Percentiles rank a stretch among this genome's conserved stretches.
These are phyloP conservation scores for Megaceryle torquata DNA, from an alignment of 2,113 vertebrate species.

Conservation along the genomic window DNA sequence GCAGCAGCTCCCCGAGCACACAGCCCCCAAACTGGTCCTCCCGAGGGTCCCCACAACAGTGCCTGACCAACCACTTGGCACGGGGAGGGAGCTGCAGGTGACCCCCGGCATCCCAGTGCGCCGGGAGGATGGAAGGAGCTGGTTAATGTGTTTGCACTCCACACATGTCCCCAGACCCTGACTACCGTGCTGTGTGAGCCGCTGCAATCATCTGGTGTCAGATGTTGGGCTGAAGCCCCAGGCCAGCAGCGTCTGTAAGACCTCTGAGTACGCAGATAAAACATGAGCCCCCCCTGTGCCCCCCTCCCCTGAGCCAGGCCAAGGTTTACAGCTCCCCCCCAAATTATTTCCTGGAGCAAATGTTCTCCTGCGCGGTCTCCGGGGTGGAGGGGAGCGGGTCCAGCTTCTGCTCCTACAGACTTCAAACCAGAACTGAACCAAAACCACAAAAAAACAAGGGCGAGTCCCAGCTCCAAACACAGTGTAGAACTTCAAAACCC, in stretches of 20 bases:
- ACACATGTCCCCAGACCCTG: not conserved
- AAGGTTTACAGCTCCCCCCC: not conserved
- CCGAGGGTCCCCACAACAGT: not conserved
- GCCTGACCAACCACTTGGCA: rapidly evolving
- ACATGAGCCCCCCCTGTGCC: not conserved
- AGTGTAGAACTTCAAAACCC: not conserved
- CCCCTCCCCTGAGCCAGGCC: rapidly evolving
- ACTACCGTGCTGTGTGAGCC: rapidly evolving
- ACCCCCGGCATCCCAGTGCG: rapidly evolving
- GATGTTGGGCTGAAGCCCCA: rapidly evolving
- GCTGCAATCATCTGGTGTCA: rapidly evolving
- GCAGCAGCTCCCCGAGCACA: rapidly evolving
- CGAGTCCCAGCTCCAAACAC: not conserved
- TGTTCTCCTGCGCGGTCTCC: rapidly evolving
- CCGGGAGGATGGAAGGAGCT: rapidly evolving
- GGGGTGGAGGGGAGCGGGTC: rapidly evolving
- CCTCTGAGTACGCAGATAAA: rapidly evolving
- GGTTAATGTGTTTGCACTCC: rapidly evolving
- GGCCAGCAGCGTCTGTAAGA: rapidly evolving
- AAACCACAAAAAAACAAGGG: not conserved
- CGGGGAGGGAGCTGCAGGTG: rapidly evolving
- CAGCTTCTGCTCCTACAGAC: not conserved
- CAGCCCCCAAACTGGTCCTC: not conserved
- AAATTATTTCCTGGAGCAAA: rapidly evolving
- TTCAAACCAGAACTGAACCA: not conserved